Conservation (phyloP, 2,888 invertebrate species). For the Drosophila merina region DNA sequence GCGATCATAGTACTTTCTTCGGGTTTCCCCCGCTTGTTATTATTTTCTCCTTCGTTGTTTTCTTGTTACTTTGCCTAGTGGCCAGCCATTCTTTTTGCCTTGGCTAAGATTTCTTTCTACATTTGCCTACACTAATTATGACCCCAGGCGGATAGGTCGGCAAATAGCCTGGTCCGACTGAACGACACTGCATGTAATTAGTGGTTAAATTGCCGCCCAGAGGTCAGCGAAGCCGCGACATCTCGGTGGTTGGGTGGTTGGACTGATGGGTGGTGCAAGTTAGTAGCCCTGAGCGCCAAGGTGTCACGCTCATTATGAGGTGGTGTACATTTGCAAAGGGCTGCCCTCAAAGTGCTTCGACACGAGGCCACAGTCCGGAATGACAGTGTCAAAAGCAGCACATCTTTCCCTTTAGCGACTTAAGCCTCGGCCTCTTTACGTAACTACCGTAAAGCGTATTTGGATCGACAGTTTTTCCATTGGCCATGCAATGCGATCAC, state of each 20-base stretch:
- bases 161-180: slow-evolving; percentile 37
- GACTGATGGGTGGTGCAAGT: slow-evolving; percentile 28
- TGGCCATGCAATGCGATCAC: slow-evolving; percentile 15
- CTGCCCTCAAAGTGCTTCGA: slow-evolving; percentile 51
- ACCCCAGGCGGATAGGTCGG: slow-evolving; percentile 66
- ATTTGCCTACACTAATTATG: slow-evolving; percentile 80
- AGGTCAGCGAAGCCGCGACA: slow-evolving; percentile 56
- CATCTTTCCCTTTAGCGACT: not conserved
- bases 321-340: slow-evolving; percentile 53
- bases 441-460: slow-evolving; percentile 19
- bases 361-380: slow-evolving; percentile 34
- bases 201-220: slow-evolving; percentile 77
- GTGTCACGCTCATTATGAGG: slow-evolving; percentile 73
- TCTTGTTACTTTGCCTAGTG: slow-evolving; percentile 25
- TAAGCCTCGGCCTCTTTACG: slow-evolving; percentile 1
- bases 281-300: slow-evolving; percentile 43
- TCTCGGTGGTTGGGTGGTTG: not conserved
- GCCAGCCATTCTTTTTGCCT: slow-evolving; percentile 2
- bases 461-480: not conserved
- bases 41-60: slow-evolving; percentile 13
- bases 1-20: not conserved
- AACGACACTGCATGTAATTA: slow-evolving; percentile 75
- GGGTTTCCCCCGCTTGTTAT: slow-evolving; percentile 3
- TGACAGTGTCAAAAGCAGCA: slow-evolving; percentile 6
- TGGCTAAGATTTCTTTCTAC: slow-evolving; percentile 68